Percentiles rank a stretch among this genome's conserved stretches.
Conservation (phyloP, 2,797 vertebrate genomes). For the Alfaro cultratus region DNA sequence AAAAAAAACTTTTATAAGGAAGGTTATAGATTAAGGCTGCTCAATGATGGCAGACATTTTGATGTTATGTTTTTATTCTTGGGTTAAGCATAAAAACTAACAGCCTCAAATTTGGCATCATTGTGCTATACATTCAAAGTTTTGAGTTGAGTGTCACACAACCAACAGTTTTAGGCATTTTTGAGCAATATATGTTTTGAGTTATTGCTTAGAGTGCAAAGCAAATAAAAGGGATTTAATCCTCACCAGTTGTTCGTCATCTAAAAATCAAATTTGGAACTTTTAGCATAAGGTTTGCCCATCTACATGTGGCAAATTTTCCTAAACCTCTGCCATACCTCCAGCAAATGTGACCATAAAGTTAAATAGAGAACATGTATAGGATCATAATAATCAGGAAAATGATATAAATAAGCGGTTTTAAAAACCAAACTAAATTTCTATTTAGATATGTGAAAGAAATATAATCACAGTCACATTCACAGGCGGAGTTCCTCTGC, state of each 20-base stretch:
- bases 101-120: neutral
- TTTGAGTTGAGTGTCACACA: neutral
- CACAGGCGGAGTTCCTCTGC: neutral
- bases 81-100: neutral
- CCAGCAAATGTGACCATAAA: neutral
- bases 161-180: neutral
- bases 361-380: neutral
- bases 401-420: neutral
- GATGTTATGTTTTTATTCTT: neutral
- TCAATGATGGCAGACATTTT: neutral
- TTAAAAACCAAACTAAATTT: neutral
- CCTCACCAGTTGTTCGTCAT: neutral
- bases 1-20: neutral
- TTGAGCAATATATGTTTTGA: neutral
- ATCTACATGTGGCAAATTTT: neutral
- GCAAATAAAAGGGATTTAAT: neutral
- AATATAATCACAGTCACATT: neutral
- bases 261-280: neutral
- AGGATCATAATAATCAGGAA: neutral
- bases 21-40: neutral
- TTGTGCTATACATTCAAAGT: neutral
- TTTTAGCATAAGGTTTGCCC: neutral
- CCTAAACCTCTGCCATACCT: neutral
- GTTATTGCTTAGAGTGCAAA: neutral
- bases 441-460: neutral